These are phyloP conservation scores for Chromis chromis DNA, from an alignment of 2,797 vertebrate species.

Conservation along the genomic window DNA sequence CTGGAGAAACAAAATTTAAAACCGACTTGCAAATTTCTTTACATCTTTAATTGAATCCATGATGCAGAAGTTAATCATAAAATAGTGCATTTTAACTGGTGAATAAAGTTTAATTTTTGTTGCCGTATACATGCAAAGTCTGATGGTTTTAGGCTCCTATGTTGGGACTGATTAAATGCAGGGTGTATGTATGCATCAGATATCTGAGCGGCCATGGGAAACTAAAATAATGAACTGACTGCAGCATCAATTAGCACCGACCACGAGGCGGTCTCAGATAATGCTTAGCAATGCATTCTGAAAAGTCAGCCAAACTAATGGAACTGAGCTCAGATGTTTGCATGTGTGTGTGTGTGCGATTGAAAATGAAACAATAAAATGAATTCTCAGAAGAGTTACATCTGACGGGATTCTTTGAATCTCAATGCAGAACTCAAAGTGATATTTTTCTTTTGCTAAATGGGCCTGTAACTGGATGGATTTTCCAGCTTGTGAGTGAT, in stretches of 20 bases:
- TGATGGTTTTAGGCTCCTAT: slow-evolving; percentile 32
- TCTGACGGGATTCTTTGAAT: slow-evolving; percentile 65
- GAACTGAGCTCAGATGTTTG: slow-evolving; percentile 32
- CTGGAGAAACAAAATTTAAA: neutral
- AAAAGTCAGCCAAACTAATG: slow-evolving; percentile 70
- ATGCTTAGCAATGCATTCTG: slow-evolving; percentile 71
- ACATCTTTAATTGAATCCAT: slow-evolving; percentile 8
- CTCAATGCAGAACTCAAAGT: slow-evolving; percentile 61
- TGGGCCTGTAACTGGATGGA: slow-evolving; percentile 61
- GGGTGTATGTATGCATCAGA: slow-evolving; percentile 61
- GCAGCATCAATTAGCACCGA: slow-evolving; percentile 75
- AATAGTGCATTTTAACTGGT: neutral
- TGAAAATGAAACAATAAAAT: slow-evolving; percentile 62
- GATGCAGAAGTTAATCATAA: slow-evolving; percentile 1
- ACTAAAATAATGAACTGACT: slow-evolving; percentile 75
- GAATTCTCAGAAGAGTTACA: slow-evolving; percentile 54
- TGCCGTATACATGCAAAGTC: slow-evolving; percentile 9
- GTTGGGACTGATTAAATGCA: slow-evolving; percentile 65
- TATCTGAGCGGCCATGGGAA: slow-evolving; percentile 62
- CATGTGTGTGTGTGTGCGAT: slow-evolving; percentile 3
- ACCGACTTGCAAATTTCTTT: neutral
- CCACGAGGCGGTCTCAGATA: slow-evolving; percentile 65
- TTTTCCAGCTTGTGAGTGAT: slow-evolving; percentile 43
- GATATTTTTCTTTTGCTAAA: slow-evolving; percentile 64
- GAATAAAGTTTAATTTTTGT: slow-evolving; percentile 12